Evolutionary conservation across 2,797 vertebrate species (phyloP).

Genomic region (Myripristis murdjan): DNA sequence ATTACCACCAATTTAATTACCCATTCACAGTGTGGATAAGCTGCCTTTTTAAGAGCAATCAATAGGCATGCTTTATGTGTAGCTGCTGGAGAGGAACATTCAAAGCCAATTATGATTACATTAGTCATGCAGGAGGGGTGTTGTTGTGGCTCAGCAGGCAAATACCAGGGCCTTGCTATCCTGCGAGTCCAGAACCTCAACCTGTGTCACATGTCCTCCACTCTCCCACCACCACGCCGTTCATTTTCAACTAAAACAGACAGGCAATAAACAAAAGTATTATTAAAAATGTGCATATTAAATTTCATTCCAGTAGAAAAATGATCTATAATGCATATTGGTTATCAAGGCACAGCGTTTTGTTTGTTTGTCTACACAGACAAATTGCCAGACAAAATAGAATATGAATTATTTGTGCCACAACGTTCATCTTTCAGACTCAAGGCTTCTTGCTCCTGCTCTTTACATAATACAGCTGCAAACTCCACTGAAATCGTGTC

Average conservation of each 20-base stretch:
- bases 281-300: no score
- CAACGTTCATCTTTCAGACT: no score
- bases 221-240: no score
- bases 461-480: constrained; percentile 5
- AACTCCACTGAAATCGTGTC: constrained; percentile 9
- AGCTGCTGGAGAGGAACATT: constrained; percentile 36
- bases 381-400: no score
- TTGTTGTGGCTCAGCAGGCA: constrained; percentile 36
- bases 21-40: constrained; percentile 60
- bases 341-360: neutral
- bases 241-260: no score
- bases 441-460: no score
- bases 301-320: no score
- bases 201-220: no score
- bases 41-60: constrained; percentile 57
- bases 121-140: constrained; percentile 50
- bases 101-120: constrained; percentile 54
- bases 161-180: neutral
- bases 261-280: no score
- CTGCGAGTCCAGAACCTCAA: neutral
- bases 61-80: constrained; percentile 52
- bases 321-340: no score
- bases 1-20: constrained; percentile 80
- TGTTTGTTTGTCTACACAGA: constrained; percentile 25
- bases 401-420: no score